Evolutionary conservation across 2,888 invertebrate genomes (phyloP), one percentile per base, ranked within the genome.

Genomic region (Monoplex corrugatus): DNA sequence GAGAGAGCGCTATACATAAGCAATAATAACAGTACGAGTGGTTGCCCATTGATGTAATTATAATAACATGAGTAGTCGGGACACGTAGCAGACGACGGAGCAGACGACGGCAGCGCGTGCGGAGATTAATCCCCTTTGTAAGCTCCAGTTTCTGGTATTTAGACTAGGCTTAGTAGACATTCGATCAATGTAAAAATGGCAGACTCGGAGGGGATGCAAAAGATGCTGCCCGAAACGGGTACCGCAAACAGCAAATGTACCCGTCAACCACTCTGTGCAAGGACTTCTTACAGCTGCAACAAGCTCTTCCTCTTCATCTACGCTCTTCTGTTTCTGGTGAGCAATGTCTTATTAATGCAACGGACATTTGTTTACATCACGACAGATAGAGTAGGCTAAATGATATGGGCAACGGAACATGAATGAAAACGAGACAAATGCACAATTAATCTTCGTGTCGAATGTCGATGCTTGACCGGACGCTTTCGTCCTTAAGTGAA

Each of bases 251-350:
- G 90, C 84, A 91, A 91, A 88, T 90, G 87, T 45, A 88, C 90
- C 6, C 75, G 90, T 40, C 89, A 90, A 85, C 93, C 94, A 32
- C 86, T 93, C 78, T 94, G 94, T 92, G 93, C 93, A 23, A 92
- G 92, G 89, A 93, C 93, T 28, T 89, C 93, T 5, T 94, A 93
- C 90, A 93, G 93, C 87, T 93, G 93, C 90, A 94, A 93, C 89
- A 94, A 94, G 89, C 87, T 94, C 43, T 92, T 93, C 45, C 89
- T 94, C 80, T 93, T 94, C 90, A 87, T 94, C 57, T 93, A 93
- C 86, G 91, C 92, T 8, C 91, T 93, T 82, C 75, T 93, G 6
- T 93, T 92, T 89, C 87, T 94, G 94, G 94, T 94, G 89, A 93
- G 94, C 92, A 23, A 19, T 68, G 19, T 68, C 8, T 23, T 68